Evolutionary conservation across 2,888 invertebrate species (phyloP).

Genomic region (Euplexia lucipara): DNA sequence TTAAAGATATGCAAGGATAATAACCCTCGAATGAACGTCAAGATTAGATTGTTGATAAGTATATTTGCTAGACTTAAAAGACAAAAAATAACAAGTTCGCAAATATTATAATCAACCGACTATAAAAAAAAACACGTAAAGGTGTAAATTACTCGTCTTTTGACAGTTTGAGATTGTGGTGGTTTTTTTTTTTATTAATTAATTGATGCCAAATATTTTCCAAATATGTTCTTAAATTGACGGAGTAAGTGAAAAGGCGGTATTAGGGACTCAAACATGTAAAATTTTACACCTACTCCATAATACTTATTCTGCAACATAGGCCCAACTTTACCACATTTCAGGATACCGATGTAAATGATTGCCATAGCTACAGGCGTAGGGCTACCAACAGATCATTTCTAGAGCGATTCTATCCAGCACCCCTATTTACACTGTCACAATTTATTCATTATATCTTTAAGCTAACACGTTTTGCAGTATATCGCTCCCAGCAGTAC

Average conservation of each 20-base stretch:
- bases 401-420: conserved; percentile 38
- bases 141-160: no score
- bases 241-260: no score
- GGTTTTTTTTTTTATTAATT: no score
- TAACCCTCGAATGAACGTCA: conserved; percentile 48
- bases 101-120: no score
- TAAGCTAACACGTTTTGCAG: conserved; percentile 57
- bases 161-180: no score
- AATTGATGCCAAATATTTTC: no score
- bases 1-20: conserved; percentile 57
- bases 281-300: not conserved
- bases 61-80: conserved; percentile 1
- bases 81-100: no score
- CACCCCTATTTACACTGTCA: conserved; percentile 52
- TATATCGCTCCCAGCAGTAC: conserved; percentile 44
- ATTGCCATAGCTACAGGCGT: conserved; percentile 39
- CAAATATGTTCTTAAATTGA: no score
- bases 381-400: conserved; percentile 46
- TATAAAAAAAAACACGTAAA: no score
- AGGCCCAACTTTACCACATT: not conserved
- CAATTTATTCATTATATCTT: conserved; percentile 62
- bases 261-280: no score
- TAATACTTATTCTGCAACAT: not conserved
- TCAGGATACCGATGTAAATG: conserved; percentile 35
- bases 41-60: conserved; percentile 19